These are phyloP conservation scores for Patella ulyssiponensis DNA, from an alignment of 2,888 invertebrate genomes.

Conservation along the genomic window DNA sequence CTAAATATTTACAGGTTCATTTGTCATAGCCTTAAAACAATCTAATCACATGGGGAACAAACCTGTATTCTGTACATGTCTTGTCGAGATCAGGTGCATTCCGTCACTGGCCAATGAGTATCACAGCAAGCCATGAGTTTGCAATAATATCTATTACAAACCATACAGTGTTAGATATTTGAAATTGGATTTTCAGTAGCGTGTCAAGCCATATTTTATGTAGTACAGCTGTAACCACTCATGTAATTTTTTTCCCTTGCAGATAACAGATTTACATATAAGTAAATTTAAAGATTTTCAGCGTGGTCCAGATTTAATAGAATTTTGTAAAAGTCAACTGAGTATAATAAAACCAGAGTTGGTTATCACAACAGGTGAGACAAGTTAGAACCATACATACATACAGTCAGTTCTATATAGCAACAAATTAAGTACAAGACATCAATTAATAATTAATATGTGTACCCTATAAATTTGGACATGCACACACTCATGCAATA, in stretches of 20 bases:
- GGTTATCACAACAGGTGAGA: conserved; percentile 81
- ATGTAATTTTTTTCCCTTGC: conserved; percentile 59
- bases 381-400: background rate
- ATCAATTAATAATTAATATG: background rate
- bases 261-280: conserved; percentile 92
- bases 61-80: too few species aligned
- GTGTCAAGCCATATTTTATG: background rate
- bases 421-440: background rate
- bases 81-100: too few species aligned
- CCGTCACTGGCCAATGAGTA: too few species aligned
- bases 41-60: too few species aligned
- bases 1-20: too few species aligned
- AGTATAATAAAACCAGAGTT: conserved; percentile 82
- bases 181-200: too few species aligned
- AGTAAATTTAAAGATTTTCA: conserved; percentile 85
- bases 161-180: too few species aligned
- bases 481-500: too few species aligned
- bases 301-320: conserved; percentile 83
- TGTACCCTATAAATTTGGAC: too few species aligned
- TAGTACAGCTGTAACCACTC: background rate
- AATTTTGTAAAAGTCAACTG: conserved; percentile 85
- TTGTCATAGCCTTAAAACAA: too few species aligned
- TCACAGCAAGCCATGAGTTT: too few species aligned
- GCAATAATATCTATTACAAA: too few species aligned
- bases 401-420: background rate